Percentiles rank a stretch among this genome's conserved stretches.
Conservation (phyloP, 2,797 vertebrate genomes). For the Notolabrus celidotus region DNA sequence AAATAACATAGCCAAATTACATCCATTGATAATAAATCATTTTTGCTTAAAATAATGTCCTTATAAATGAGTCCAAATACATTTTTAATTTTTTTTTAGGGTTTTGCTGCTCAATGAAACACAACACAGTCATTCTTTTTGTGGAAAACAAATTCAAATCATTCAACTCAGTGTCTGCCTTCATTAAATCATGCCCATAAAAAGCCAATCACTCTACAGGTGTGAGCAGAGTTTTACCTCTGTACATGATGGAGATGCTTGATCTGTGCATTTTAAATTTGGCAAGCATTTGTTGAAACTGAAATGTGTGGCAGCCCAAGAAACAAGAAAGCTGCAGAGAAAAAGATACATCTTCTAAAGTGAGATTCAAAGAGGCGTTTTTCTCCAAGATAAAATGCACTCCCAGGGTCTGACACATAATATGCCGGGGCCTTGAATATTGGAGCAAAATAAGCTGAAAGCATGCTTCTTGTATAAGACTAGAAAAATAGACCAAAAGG, state of each 20-base stretch:
- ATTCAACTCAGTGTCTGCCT: not conserved
- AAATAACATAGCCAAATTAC: slow-evolving; percentile 2
- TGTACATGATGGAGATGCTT: slow-evolving; percentile 12
- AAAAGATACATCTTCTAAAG: slow-evolving; percentile 33
- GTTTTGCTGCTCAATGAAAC: slow-evolving; percentile 3
- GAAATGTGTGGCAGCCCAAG: slow-evolving; percentile 24
- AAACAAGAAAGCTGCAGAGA: slow-evolving; percentile 42
- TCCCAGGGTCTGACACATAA: slow-evolving; percentile 55
- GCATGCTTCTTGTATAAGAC: slow-evolving; percentile 62
- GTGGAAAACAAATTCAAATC: not conserved
- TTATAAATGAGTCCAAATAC: not conserved
- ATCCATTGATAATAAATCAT: not conserved
- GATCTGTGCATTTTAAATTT: slow-evolving; percentile 46
- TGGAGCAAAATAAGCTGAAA: slow-evolving; percentile 63
- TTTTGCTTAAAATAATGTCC: not conserved
- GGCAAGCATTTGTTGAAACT: slow-evolving; percentile 35
- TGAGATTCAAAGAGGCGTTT: slow-evolving; percentile 54
- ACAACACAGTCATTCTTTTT: not conserved
- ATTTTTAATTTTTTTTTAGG: not conserved
- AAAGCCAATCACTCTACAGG: slow-evolving; percentile 13
- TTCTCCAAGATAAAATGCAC: slow-evolving; percentile 41
- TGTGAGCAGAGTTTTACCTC: slow-evolving; percentile 20
- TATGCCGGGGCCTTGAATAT: slow-evolving; percentile 59
- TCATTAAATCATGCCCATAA: not conserved
- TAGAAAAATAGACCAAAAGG: slow-evolving; percentile 69